Base-by-base conservation (phyloP, 2,113 vertebrate species). In the Brachypteracias leptosomus region DNA sequence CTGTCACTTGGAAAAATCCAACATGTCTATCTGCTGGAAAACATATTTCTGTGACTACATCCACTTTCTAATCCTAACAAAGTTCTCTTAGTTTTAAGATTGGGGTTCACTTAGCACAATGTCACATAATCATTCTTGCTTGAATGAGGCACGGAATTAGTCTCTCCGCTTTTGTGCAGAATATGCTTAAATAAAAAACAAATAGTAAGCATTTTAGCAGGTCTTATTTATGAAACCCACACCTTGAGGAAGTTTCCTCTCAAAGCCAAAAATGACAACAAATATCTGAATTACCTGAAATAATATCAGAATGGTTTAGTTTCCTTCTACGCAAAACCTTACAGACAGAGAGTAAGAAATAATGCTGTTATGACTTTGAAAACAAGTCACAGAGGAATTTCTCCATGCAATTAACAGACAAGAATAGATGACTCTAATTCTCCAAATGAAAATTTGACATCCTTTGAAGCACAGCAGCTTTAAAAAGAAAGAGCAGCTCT, bases 111-210 rank as follows among this genome's bases (percentile, higher is more conserved):
- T 96, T 85, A 93, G 49, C 77, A 75, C 62, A 80, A 81, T 59
- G 85, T 89, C 81, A 80, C 72, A 80, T 73, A 66, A 72, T 88
- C 82, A 40, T 74, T 91, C 82, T 35, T 90, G 58, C 58, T 96
- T 80, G n/a, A n/a, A n/a, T n/a, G n/a, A n/a, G n/a, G 71, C 71
- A 73, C 4, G 25, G 42, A 63, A 87, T 88, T 73, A 91, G 55
- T 20, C n/a, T 55, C 36, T 74, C 63, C 0, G 2, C 22, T 71
- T 22, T 57, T 75, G 62, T 0, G 0, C 46, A 84, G 20, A 89
- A 77, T 6, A 4, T 28, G 33, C 54, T 87, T 76, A 90, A 85
- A 65, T 8, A 90, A 90, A 91, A 79, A 26, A 7, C 49, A 74
- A 73, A 46, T 13, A 38, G 28, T 52, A 74, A 74, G 38, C 26